Evolutionary conservation across 2,888 invertebrate genomes (phyloP), one percentile per base, ranked within the genome.

Genomic region (Dryocosmus kuriphilus): DNA sequence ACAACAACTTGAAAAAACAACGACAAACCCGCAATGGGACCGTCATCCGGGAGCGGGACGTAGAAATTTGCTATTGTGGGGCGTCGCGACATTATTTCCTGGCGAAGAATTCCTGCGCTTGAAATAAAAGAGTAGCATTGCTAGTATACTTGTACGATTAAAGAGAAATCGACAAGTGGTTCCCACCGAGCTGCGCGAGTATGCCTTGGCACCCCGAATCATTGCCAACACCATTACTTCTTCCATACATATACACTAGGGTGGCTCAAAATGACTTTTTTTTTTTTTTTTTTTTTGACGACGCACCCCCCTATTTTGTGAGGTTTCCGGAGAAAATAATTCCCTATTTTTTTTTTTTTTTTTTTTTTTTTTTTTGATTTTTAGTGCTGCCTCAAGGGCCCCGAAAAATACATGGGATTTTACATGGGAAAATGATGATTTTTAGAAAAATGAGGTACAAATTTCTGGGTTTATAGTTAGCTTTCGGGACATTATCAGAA

Each of bases 121-220:
- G 82, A 88, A 87, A 88, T 88, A 88, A 89, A 82, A 75, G 81
- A 80, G 79, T 80, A 61, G 81, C 82, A 79, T 82, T 76, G 76
- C 67, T 46, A 46, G 75, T 55, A 71, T 55, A 75, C 32, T 35
- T 73, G 71, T 62, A 62, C 41, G 19, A 24, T 24, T 46, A 73
- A 62, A 80, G 79, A 78, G 76, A 82, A 85, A 84, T 86, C 85
- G 88, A 90, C 90, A 89, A 91, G 90, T 90, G 88, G 90, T 91
- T 91, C 90, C 91, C 91, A 91, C 90, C 90, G 85, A 81, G 85
- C 81, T 82, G 84, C 80, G 84, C 84, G 82, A 73, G 80, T 83
- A 86, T 88, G 88, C 89, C 88, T 89, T 89, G 86, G 86, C 85
- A 84, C 79, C 80, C 81, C 75, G 81, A 80, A 75, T 51, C 79